Conservation (phyloP, 2,888 invertebrate species). For the Drosophila ustulata region DNA sequence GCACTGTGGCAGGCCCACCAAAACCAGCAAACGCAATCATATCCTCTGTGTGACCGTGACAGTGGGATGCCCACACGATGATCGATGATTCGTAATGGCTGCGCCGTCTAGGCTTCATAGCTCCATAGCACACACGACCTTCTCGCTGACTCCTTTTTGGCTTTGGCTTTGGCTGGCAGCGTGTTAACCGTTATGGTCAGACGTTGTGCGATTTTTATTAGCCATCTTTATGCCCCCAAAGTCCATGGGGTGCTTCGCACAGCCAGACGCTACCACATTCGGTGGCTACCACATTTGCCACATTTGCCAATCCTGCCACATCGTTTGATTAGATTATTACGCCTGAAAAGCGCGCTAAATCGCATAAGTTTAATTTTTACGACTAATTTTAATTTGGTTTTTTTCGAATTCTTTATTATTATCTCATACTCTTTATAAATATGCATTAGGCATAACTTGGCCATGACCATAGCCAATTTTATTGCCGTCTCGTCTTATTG, state of each 20-base stretch:
- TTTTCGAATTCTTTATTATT: background rate
- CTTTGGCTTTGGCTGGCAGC: background rate
- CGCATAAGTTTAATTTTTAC: background rate
- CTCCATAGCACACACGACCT: slow-evolving; percentile 38
- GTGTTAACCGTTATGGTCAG: slow-evolving; percentile 44
- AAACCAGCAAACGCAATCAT: background rate
- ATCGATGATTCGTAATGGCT: slow-evolving; percentile 29
- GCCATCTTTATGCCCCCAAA: slow-evolving; percentile 21
- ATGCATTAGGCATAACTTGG: background rate
- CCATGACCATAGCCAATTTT: background rate
- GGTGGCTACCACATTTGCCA: slow-evolving; percentile 27
- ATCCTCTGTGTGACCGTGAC: slow-evolving; percentile 23
- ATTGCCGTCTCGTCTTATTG: background rate
- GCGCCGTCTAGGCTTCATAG: slow-evolving; percentile 23
- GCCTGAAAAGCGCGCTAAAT: background rate
- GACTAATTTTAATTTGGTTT: background rate
- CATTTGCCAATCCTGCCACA: slow-evolving; percentile 34
- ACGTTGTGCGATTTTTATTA: slow-evolving; percentile 37
- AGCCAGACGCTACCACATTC: slow-evolving; percentile 6
- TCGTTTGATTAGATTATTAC: slow-evolving; percentile 45
- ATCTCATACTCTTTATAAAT: background rate
- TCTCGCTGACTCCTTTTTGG: slow-evolving; percentile 24
- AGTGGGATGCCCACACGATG: slow-evolving; percentile 20
- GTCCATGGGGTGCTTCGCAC: slow-evolving; percentile 13
- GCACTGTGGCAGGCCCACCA: slow-evolving; percentile 3